These are phyloP conservation scores for Caenorhabditis sinica DNA, from an alignment of 2,888 invertebrate genomes.

Conservation along the genomic window DNA sequence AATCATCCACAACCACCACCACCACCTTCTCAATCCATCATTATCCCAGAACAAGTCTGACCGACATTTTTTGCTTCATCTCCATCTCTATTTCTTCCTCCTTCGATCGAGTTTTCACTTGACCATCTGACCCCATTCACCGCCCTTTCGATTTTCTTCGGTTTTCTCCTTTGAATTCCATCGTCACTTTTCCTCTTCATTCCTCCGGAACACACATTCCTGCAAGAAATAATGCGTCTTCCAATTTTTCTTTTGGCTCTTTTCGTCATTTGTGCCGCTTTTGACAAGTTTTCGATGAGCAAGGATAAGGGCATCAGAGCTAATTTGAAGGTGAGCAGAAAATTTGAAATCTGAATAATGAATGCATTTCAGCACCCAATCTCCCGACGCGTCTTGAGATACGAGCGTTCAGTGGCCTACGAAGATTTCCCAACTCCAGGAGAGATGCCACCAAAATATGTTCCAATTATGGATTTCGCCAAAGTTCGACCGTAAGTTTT, in stretches of 20 bases:
- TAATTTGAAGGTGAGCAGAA: conserved; percentile 49
- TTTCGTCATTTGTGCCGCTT: conserved; percentile 30
- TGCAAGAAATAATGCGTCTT: conserved; percentile 29
- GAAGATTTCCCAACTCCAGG: conserved; percentile 62
- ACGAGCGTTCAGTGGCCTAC: conserved; percentile 60
- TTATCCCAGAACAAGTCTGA: conserved; percentile 56
- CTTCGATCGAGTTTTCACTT: conserved; percentile 44
- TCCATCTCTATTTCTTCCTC: neutral
- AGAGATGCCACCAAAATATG: conserved; percentile 57
- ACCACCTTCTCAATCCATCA: conserved; percentile 33
- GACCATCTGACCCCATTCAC: conserved; percentile 59
- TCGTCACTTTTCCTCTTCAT: conserved; percentile 10
- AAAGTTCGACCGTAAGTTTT: conserved; percentile 64
- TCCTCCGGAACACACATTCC: conserved; percentile 26
- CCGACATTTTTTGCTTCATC: conserved; percentile 42
- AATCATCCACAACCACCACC: no score
- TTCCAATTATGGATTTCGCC: conserved; percentile 64
- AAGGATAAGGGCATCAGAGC: conserved; percentile 57
- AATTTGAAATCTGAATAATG: no score
- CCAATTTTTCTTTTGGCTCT: conserved; percentile 33
- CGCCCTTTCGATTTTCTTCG: conserved; percentile 34
- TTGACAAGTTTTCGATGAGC: conserved; percentile 61
- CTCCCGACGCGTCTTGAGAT: conserved; percentile 64
- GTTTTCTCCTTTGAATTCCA: conserved; percentile 8
- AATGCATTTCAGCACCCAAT: conserved; percentile 55